Evolutionary conservation across 2,888 invertebrate species (phyloP).

Genomic region (Calliopum simillimum): DNA sequence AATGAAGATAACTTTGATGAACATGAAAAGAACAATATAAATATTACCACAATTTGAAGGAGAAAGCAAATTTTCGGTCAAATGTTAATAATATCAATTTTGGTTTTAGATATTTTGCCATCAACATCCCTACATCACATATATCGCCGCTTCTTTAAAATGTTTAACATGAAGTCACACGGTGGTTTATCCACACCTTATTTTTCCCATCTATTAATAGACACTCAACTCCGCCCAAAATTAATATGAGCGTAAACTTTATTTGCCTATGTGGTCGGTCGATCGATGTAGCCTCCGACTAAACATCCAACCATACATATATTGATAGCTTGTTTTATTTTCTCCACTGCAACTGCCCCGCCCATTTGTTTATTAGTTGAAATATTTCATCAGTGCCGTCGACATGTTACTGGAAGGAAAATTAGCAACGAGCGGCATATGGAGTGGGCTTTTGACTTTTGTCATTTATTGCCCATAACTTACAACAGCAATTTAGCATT

Average conservation of each 20-base stretch:
- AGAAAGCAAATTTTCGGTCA: too few species aligned
- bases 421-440: background rate
- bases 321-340: too few species aligned
- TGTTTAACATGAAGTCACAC: too few species aligned
- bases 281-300: background rate
- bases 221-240: constrained; percentile 3
- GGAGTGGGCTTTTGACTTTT: constrained; percentile 20
- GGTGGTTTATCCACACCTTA: too few species aligned
- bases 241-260: background rate
- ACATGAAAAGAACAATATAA: too few species aligned
- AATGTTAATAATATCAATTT: too few species aligned
- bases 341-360: constrained; percentile 6
- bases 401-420: background rate
- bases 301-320: background rate
- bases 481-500: constrained; percentile 15
- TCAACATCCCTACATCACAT: too few species aligned
- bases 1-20: too few species aligned
- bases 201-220: background rate
- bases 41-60: too few species aligned
- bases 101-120: too few species aligned
- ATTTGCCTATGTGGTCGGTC: constrained; percentile 8
- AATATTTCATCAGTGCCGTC: constrained; percentile 9
- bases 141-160: too few species aligned
- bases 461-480: constrained; percentile 28
- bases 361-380: background rate